Percentiles rank a stretch among this genome's conserved stretches.
Evolutionary conservation across 2,113 vertebrate species (phyloP).

Genomic region (Pithys albifrons): DNA sequence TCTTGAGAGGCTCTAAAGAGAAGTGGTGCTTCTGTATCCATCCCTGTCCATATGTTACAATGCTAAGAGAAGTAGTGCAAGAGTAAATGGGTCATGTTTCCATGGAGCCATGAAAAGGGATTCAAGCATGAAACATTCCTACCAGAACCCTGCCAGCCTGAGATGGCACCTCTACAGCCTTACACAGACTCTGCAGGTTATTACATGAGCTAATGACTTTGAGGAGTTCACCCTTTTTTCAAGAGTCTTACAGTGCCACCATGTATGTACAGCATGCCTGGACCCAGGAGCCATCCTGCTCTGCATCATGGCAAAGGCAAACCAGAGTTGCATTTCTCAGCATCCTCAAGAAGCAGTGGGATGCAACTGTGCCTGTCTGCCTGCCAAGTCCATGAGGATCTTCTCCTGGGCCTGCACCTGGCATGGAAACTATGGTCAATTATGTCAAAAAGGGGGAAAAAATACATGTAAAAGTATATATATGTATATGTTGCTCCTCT

Average conservation of each 20-base stretch:
- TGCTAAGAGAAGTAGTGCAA: constrained; percentile 36
- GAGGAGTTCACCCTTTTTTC: neutral
- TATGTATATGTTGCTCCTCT: constrained; percentile 21
- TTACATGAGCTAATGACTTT: constrained; percentile 62
- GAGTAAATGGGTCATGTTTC: constrained; percentile 46
- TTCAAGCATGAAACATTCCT: constrained; percentile 59
- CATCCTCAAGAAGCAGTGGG: neutral
- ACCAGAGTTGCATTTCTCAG: neutral
- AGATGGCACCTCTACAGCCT: constrained; percentile 75
- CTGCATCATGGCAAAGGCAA: neutral
- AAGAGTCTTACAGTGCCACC: neutral
- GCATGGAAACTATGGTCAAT: neutral
- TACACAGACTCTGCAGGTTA: constrained; percentile 77
- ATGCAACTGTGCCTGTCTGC: accelerated
- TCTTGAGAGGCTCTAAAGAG: accelerated
- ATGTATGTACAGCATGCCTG: neutral
- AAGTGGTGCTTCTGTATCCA: neutral
- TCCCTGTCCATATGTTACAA: neutral
- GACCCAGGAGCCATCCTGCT: neutral
- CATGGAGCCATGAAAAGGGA: constrained; percentile 60
- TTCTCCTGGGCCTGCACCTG: neutral
- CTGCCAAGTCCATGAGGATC: neutral
- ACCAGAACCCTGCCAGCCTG: constrained; percentile 64
- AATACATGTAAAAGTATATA: neutral
- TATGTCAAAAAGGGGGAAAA: neutral